Evolutionary conservation across 2,113 vertebrate genomes (phyloP).

Genomic region (Neomonachus schauinslandi): DNA sequence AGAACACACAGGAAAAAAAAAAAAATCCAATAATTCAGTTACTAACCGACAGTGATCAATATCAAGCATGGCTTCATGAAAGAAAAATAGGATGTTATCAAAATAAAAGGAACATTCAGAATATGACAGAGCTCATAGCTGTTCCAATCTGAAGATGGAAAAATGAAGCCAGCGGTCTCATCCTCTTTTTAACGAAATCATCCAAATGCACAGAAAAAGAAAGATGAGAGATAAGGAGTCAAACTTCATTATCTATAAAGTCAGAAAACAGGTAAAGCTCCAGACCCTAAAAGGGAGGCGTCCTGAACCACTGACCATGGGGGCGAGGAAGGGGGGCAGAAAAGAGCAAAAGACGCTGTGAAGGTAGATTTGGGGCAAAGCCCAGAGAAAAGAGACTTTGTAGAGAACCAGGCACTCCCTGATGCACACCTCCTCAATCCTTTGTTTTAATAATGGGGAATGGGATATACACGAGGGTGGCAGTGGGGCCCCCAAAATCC

Average conservation of each 20-base stretch:
- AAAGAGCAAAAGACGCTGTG: neutral
- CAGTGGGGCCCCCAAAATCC: neutral
- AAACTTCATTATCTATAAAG: neutral
- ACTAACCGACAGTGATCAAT: neutral
- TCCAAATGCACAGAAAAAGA: neutral
- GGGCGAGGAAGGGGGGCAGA: rapidly evolving
- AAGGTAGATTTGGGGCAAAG: neutral
- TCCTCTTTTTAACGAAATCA: neutral
- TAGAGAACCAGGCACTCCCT: neutral
- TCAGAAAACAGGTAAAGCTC: neutral
- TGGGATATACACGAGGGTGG: rapidly evolving
- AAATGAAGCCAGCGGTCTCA: neutral
- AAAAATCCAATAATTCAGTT: neutral
- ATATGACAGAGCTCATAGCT: neutral
- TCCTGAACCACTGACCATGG: neutral
- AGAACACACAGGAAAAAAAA: neutral
- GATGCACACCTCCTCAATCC: neutral
- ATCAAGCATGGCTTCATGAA: neutral
- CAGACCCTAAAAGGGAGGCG: neutral
- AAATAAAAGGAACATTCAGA: neutral
- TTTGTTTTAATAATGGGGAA: neutral
- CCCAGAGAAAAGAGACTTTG: neutral
- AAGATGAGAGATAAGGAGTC: neutral
- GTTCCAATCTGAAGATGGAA: neutral
- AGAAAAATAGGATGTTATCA: neutral